Conservation (phyloP, 64 coral and sea anemone species). For the Dendrophyllia cribrosa region DNA sequence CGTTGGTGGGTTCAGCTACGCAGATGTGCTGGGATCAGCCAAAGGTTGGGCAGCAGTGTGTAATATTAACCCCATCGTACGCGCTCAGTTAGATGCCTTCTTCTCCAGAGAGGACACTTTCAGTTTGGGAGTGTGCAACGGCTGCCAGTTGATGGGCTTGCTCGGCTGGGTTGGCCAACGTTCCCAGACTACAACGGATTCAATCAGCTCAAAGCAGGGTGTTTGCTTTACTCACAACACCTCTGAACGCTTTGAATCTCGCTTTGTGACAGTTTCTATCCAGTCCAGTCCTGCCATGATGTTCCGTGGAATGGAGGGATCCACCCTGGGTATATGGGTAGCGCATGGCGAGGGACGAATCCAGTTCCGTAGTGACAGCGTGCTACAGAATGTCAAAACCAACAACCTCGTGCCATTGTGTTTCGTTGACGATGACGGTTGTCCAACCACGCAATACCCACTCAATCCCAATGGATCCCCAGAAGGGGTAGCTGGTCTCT, state of each 20-base stretch:
- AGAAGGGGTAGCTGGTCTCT: slow-evolving; percentile 91
- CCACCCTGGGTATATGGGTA: slow-evolving; percentile 92
- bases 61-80: slow-evolving; percentile 73
- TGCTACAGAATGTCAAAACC: slow-evolving; percentile 70
- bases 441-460: slow-evolving; percentile 84
- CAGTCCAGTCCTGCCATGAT: slow-evolving; percentile 90
- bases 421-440: slow-evolving; percentile 89
- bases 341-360: slow-evolving; percentile 94
- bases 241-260: slow-evolving; percentile 93
- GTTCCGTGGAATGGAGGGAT: slow-evolving; percentile 95
- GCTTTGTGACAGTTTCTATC: slow-evolving; percentile 90
- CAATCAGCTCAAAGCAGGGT: slow-evolving; percentile 69
- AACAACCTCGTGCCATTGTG: slow-evolving; percentile 85
- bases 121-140: slow-evolving; percentile 94
- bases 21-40: slow-evolving; percentile 94
- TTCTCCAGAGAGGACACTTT: slow-evolving; percentile 86
- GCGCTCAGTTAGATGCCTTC: slow-evolving; percentile 84
- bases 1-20: slow-evolving; percentile 96
- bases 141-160: slow-evolving; percentile 94
- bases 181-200: not conserved
- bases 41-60: slow-evolving; percentile 99
- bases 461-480: slow-evolving; percentile 97
- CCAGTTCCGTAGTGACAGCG: slow-evolving; percentile 55
- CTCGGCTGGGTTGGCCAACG: slow-evolving; percentile 91
- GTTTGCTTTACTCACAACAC: slow-evolving; percentile 97